Evolutionary conservation across 2,797 vertebrate species (phyloP).

Genomic region (Denticeps clupeoides): DNA sequence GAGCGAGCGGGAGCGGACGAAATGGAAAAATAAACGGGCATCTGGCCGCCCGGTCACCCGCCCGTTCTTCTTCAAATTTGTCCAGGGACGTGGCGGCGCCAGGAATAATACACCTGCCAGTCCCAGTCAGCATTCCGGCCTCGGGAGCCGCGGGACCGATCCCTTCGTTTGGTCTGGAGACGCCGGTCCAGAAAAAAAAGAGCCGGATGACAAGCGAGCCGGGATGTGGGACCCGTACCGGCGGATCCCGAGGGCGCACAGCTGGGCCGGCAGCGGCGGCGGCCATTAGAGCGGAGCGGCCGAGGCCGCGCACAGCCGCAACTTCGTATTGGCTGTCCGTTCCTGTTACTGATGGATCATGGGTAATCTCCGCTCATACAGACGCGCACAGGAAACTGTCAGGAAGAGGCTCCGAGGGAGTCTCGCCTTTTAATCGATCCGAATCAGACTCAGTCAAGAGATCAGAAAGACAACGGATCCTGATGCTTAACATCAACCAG

Average conservation of each 20-base stretch:
- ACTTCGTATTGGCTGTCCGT: slow-evolving; percentile 1
- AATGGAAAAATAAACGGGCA: slow-evolving; percentile 11
- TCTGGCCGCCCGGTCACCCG: slow-evolving; percentile 10
- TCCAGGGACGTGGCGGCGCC: slow-evolving; percentile 56
- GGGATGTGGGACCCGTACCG: slow-evolving; percentile 55
- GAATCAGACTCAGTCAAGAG: not conserved
- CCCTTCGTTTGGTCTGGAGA: slow-evolving; percentile 61
- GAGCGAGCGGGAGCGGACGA: not conserved
- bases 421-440: slow-evolving; percentile 12
- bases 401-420: not conserved
- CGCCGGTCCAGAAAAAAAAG: slow-evolving; percentile 58
- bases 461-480: slow-evolving; percentile 1
- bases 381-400: not conserved
- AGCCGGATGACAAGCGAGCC: slow-evolving; percentile 63
- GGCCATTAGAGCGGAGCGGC: not conserved
- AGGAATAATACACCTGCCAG: slow-evolving; percentile 66
- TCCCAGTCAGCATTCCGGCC: slow-evolving; percentile 50
- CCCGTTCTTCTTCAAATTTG: slow-evolving; percentile 54
- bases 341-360: not conserved
- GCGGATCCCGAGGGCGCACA: slow-evolving; percentile 24
- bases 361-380: slow-evolving; percentile 5
- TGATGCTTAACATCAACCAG: slow-evolving; percentile 10
- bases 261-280: not conserved
- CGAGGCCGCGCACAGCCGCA: not conserved
- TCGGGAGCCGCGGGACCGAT: slow-evolving; percentile 52